Evolutionary conservation across 2,113 vertebrate species (phyloP).

Genomic region (Eonycteris spelaea): DNA sequence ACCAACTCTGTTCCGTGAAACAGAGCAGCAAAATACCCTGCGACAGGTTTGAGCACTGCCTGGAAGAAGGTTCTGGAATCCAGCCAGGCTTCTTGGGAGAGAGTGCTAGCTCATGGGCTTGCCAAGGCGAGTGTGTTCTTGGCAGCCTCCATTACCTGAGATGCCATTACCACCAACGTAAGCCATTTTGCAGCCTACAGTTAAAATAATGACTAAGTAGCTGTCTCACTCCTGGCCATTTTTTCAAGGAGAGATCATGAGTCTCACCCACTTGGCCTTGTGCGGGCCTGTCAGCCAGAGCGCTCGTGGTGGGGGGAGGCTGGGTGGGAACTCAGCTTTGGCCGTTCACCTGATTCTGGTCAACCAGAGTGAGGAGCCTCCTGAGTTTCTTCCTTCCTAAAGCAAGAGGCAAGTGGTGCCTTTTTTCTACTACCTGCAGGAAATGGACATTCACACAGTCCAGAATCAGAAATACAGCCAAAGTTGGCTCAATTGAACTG

Average conservation of each 20-base stretch:
- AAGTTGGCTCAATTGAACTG: background rate
- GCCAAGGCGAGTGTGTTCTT: constrained; percentile 23
- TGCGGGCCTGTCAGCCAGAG: background rate
- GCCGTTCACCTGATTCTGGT: background rate
- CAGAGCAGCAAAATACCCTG: constrained; percentile 18
- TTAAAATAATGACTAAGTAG: constrained; percentile 34
- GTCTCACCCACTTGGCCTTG: background rate
- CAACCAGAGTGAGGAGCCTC: background rate
- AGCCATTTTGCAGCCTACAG: background rate
- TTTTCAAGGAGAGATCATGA: constrained; percentile 20
- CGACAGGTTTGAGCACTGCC: background rate
- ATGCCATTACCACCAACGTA: constrained; percentile 26
- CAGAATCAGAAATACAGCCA: background rate
- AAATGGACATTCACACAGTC: background rate
- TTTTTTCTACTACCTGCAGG: background rate
- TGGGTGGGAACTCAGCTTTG: background rate
- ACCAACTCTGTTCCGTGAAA: constrained; percentile 14
- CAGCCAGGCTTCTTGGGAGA: constrained; percentile 17
- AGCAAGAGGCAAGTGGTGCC: fast-evolving
- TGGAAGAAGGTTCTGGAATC: background rate
- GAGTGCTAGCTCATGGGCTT: background rate
- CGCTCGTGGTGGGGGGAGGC: background rate
- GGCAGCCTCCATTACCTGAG: background rate
- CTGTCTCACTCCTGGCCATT: background rate
- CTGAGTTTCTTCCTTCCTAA: background rate